phyloP scores from a whole-genome alignment of 2,888 invertebrate species.

The Neuroscelio doddi region DNA sequence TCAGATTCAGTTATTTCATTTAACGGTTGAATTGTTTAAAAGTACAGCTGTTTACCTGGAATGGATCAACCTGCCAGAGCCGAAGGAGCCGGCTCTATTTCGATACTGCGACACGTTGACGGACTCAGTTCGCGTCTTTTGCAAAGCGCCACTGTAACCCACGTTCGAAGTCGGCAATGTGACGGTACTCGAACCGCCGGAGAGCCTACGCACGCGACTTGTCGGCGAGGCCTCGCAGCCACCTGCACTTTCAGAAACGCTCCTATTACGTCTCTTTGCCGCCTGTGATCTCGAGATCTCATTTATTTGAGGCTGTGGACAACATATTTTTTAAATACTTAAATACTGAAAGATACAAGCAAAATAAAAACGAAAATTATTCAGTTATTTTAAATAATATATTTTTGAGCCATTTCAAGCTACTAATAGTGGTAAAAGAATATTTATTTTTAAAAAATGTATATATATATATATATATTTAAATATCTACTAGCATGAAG shows the following conservation, averaged over 20 bases:
- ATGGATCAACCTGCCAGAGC: slow-evolving; percentile 63
- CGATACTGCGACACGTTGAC: slow-evolving; percentile 62
- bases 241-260: slow-evolving; percentile 79
- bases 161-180: slow-evolving; percentile 61
- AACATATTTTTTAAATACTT: slow-evolving; percentile 14
- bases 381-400: no score
- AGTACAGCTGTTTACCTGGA: slow-evolving; percentile 58
- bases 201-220: slow-evolving; percentile 66
- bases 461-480: no score
- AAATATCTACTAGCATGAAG: no score
- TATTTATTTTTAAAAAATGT: no score
- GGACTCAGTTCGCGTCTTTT: slow-evolving; percentile 56
- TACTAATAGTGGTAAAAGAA: no score
- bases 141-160: slow-evolving; percentile 38
- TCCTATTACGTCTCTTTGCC: slow-evolving; percentile 76
- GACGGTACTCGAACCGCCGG: slow-evolving; percentile 66
- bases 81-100: slow-evolving; percentile 67
- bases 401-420: no score
- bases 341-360: no score
- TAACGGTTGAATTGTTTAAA: no score
- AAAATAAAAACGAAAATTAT: no score
- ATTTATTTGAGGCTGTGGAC: slow-evolving; percentile 76
- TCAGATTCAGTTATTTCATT: no score
- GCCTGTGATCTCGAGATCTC: slow-evolving; percentile 74
- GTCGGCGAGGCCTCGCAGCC: slow-evolving; percentile 63